These are phyloP conservation scores for Edolisoma coerulescens DNA, from an alignment of 2,113 vertebrate genomes.

Conservation along the genomic window DNA sequence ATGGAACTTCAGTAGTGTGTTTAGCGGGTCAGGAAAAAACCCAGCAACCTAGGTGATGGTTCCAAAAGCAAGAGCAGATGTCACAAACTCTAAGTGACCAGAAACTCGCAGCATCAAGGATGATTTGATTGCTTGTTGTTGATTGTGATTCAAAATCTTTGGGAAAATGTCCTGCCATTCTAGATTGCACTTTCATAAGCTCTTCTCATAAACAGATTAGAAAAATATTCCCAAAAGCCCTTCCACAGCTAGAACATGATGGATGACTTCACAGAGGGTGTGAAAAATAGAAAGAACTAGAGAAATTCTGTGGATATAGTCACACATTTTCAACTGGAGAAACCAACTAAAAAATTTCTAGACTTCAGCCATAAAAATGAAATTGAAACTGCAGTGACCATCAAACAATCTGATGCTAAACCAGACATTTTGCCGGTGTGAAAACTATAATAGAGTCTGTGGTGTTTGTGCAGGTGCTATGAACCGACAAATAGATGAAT, in stretches of 20 bases:
- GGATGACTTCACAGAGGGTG: neutral
- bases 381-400: neutral
- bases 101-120: neutral
- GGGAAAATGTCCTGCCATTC: neutral
- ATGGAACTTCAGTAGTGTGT: neutral
- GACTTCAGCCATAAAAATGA: neutral
- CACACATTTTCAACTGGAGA: neutral
- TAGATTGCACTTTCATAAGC: neutral
- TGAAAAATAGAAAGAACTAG: neutral
- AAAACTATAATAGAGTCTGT: neutral
- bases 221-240: neutral
- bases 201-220: neutral
- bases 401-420: neutral
- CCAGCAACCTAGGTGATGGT: neutral
- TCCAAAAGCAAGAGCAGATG: neutral
- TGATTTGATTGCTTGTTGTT: neutral
- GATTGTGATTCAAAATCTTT: neutral
- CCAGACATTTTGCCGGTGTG: neutral
- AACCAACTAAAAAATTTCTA: neutral
- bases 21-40: neutral
- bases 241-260: neutral
- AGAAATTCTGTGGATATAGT: neutral
- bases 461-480: neutral
- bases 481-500: neutral
- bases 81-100: neutral